Base-by-base conservation (phyloP, 2,797 vertebrate species). In the Xenopus petersii region DNA sequence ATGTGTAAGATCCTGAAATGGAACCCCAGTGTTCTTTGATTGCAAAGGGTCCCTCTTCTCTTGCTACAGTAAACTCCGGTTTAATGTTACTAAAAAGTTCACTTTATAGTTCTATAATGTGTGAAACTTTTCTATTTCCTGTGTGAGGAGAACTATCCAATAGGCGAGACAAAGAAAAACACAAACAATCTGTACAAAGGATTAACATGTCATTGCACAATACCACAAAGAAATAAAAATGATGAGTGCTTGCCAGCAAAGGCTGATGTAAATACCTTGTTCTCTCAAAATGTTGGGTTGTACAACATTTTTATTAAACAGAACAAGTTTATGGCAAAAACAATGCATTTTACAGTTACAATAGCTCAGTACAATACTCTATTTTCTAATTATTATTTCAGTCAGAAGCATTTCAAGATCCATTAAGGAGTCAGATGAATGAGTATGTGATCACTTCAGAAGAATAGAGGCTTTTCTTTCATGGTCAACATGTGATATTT, bases 401-500 rank as follows among this genome's bases (percentile, higher is more conserved):
- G 16, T 56, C n/a, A 17, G 7, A 56, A 56, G 0, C 2, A 7
- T 12, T 16, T 56, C 0, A 56, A 51, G 11, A 11, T 78, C 48
- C 24, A 56, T 65, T 73, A 13, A 51, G 49, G 36, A 58, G 17
- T 10, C 17, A 15, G 16, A 12, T 78, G 30, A 72, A 71, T 66
- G 59, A 33, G 5, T 49, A 8, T 64, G 33, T 64, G 33, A 46
- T 58, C 16, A 12, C 30, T 56, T 64, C 26, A 49, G 48, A 36
- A 73, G 60, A 73, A 73, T 55, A 68, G 70, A 73, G 64, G 54
- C 51, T 68, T 78, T 78, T 78, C 69, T 70, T 64, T 60, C 17
- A 48, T 15, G 55, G 24, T 63, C 62, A 73, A 42, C 71, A 79
- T 64, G 70, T 72, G 65, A 68, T 79, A 79, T 73, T 67, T 73